Evolutionary conservation across 1,140 invertebrate species (phyloP).

Genomic region (Portunus trituberculatus): DNA sequence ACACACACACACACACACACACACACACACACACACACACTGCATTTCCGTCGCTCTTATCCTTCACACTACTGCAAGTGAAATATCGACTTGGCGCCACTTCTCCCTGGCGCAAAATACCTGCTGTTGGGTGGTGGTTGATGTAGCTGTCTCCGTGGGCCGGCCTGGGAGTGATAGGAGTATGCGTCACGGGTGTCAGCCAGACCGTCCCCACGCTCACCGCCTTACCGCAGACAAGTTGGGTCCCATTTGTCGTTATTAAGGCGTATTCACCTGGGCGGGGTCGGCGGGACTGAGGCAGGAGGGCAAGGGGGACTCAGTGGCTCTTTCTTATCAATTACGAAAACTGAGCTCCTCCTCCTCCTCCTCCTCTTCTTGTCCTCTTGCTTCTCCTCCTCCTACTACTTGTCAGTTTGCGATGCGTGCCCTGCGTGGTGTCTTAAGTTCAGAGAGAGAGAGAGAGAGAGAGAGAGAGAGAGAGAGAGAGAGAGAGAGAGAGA

Average conservation of each 20-base stretch:
- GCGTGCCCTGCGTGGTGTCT: background rate
- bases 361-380: background rate
- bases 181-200: slow-evolving; percentile 2
- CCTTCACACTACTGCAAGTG: background rate
- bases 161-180: background rate
- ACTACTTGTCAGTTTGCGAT: background rate
- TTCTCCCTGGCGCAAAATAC: background rate
- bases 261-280: slow-evolving; percentile 9
- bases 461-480: slow-evolving; percentile 16
- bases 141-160: background rate
- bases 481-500: background rate
- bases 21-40: too few species aligned
- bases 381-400: background rate
- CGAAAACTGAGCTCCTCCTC: background rate
- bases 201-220: background rate
- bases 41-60: background rate
- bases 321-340: slow-evolving; percentile 6
- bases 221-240: slow-evolving; percentile 22
- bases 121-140: background rate
- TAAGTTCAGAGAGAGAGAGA: background rate
- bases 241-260: slow-evolving; percentile 38
- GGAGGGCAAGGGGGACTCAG: background rate
- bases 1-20: too few species aligned
- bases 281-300: background rate
- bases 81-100: background rate